phyloP scores from a whole-genome alignment of 2,797 vertebrate genomes.

The Pachyuromys duprasi region DNA sequence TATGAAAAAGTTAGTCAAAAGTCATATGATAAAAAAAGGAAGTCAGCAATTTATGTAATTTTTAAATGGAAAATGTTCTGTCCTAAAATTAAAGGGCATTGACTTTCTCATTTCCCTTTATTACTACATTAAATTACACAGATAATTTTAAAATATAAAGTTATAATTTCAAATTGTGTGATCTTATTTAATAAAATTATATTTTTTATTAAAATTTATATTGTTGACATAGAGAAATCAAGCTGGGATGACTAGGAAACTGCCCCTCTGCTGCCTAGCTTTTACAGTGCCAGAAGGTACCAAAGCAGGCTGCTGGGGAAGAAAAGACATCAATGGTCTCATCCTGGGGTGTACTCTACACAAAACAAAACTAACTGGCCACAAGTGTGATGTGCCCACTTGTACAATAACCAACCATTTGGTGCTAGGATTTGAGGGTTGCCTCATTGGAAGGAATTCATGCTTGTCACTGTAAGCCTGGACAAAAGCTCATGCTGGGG shows the following conservation, averaged over 20 bases:
- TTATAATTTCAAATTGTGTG: neutral
- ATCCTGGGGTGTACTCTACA: neutral
- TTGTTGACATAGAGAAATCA: neutral
- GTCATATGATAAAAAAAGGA: slow-evolving; percentile 45
- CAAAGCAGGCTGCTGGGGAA: neutral
- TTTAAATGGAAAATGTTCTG: slow-evolving; percentile 48
- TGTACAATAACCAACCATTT: neutral
- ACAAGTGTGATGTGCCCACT: neutral
- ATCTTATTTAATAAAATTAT: slow-evolving; percentile 5
- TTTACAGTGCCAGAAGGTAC: neutral
- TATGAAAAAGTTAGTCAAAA: slow-evolving; percentile 42
- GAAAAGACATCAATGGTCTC: neutral
- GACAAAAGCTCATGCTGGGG: neutral
- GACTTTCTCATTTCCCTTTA: slow-evolving; percentile 32
- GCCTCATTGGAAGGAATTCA: neutral
- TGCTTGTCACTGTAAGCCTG: neutral
- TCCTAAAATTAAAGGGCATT: slow-evolving; percentile 39
- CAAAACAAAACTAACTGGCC: neutral
- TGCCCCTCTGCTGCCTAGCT: neutral
- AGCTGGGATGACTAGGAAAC: neutral
- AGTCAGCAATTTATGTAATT: slow-evolving; percentile 35
- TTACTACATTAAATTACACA: slow-evolving; percentile 12
- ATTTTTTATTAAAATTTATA: neutral
- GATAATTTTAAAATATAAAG: neutral
- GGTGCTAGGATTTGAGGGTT: neutral